These are phyloP conservation scores for chimpanzee (Pan troglodytes) DNA, from an alignment of 2,113 vertebrate genomes.

Conservation along the genomic window NHGRI_mPanTro3-v2.1_pri NC_072414.2:54397501-54398000, in stretches of 20 bases:
- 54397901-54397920: not conserved
- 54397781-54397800: not conserved
- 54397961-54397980: not conserved
- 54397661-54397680: not conserved
- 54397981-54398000: not conserved
- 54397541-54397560: too few species aligned
- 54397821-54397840: not conserved
- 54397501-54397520: not conserved
- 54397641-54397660: not conserved
- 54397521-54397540: too few species aligned
- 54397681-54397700: not conserved
- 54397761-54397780: not conserved
- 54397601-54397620: not conserved
- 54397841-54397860: not conserved
- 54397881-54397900: not conserved
- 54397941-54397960: not conserved
- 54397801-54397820: not conserved
- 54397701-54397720: not conserved
- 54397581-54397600: not conserved
- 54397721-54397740: not conserved
- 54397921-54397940: not conserved
- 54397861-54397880: constrained; percentile 1
- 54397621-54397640: not conserved
- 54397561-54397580: too few species aligned
- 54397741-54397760: not conserved